Percentiles rank a stretch among this genome's conserved stretches.
Evolutionary conservation across 2,888 invertebrate species (phyloP).

Genomic region (Oegoconia quadripuncta): DNA sequence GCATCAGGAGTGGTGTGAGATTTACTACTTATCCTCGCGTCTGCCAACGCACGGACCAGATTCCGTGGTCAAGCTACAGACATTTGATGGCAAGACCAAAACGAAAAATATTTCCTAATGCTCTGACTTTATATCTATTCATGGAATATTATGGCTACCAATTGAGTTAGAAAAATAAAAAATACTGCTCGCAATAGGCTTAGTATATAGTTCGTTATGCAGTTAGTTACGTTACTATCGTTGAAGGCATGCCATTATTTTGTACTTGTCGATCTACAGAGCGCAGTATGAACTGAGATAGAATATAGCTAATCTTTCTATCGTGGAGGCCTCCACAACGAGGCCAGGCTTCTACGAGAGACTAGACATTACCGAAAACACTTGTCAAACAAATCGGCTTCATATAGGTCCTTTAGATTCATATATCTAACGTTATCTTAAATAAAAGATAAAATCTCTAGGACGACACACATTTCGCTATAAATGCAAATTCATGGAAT

Average conservation of each 20-base stretch:
- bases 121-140: constrained; percentile 3
- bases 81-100: constrained; percentile 39
- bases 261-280: constrained; percentile 68
- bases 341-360: constrained; percentile 53
- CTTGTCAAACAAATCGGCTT: constrained; percentile 57
- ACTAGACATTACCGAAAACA: constrained; percentile 72
- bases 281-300: constrained; percentile 47
- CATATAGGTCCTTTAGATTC: constrained; percentile 58
- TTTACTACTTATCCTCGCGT: no score
- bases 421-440: constrained; percentile 67
- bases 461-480: constrained; percentile 76
- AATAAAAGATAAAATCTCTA: constrained; percentile 76
- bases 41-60: no score
- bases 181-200: constrained; percentile 16
- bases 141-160: constrained; percentile 4
- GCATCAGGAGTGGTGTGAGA: no score
- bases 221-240: constrained; percentile 45
- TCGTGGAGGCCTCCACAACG: constrained; percentile 40
- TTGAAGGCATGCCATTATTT: constrained; percentile 64
- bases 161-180: constrained; percentile 13
- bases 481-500: constrained; percentile 80
- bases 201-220: constrained; percentile 16
- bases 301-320: constrained; percentile 47
- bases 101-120: constrained; percentile 21
- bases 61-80: background rate